Evolutionary conservation across 2,888 invertebrate species (phyloP), one percentile per base, ranked within the genome.

Genomic region (Petrolisthes manimaculis): DNA sequence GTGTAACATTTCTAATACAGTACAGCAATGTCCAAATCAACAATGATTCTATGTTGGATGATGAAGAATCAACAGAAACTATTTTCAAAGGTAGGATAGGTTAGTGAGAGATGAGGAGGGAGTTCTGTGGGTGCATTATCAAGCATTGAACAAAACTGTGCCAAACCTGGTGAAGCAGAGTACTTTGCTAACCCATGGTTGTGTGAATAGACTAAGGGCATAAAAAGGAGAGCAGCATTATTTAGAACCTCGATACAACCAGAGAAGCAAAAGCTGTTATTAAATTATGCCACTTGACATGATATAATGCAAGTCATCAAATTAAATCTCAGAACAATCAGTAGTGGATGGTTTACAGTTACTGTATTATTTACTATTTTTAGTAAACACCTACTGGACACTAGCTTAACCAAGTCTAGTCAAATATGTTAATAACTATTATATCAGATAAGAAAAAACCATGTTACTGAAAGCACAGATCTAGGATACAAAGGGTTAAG

Each of bases 101-200:
- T 88, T 84, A 69, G 84, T 84, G 88, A 88, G 83, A 88, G 84
- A 71, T 69, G 24, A 21, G 14, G 71, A 5, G 71, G 14, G 71
- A 71, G 77, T 74, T 61, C 71, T 74, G 77, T 80, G 80, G 67
- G 88, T 88, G 88, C 88, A 88, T 88, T 88, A 88, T 88, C 84
- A 88, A 88, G 88, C 88, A 61, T 88, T 88, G 88, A 88, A 88
- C 88, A 88, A 88, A 88, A 88, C 88, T 88, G 88, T 88, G 88
- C 88, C 88, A 88, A 88, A 88, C 88, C 88, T 88, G 88, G 79
- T 88, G 88, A 88, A 88, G 88, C 88, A 84, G 88, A 88, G 88
- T 84, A 88, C 88, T 88, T 88, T 88, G 88, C 88, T 88, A 88
- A 88, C 88, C 88, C 88, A 88, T 88, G 88, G 88, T 84, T 88